Evolutionary conservation across 2,113 vertebrate genomes (phyloP).

Genomic region (Genyomyrus donnyi): DNA sequence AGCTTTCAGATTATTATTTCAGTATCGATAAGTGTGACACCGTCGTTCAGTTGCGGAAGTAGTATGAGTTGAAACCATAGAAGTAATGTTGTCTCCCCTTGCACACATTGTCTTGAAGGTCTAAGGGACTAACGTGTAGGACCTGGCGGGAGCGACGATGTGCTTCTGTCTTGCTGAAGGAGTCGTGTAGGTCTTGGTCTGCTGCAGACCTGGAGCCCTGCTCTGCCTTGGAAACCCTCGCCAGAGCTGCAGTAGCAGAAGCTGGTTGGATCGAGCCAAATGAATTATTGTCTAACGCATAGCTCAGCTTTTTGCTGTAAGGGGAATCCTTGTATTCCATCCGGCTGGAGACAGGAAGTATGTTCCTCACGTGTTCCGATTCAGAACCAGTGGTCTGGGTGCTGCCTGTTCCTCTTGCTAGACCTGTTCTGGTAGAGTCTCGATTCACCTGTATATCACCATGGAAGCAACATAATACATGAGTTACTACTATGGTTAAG

Average conservation of each 20-base stretch:
- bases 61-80: conserved; percentile 61
- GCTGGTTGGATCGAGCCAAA: conserved; percentile 31
- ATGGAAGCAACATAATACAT: neutral
- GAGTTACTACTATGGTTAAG: neutral
- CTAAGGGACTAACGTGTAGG: conserved; percentile 41
- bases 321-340: conserved; percentile 39
- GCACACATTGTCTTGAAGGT: conserved; percentile 59
- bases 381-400: neutral
- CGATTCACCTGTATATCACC: neutral
- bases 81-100: conserved; percentile 61
- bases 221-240: neutral
- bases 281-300: conserved; percentile 26
- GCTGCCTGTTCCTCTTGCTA: neutral
- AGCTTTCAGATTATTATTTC: conserved; percentile 5
- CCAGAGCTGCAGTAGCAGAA: neutral
- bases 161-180: conserved; percentile 59
- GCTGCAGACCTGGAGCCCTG: neutral
- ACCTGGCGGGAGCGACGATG: conserved; percentile 51
- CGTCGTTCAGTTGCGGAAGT: conserved; percentile 57
- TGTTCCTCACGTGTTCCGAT: neutral
- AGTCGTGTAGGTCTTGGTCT: conserved; percentile 54
- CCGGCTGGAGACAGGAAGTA: neutral
- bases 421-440: neutral
- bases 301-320: conserved; percentile 20
- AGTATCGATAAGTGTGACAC: neutral